Conservation (phyloP, 2,113 vertebrate species). For the Peromyscus polionotus region DNA sequence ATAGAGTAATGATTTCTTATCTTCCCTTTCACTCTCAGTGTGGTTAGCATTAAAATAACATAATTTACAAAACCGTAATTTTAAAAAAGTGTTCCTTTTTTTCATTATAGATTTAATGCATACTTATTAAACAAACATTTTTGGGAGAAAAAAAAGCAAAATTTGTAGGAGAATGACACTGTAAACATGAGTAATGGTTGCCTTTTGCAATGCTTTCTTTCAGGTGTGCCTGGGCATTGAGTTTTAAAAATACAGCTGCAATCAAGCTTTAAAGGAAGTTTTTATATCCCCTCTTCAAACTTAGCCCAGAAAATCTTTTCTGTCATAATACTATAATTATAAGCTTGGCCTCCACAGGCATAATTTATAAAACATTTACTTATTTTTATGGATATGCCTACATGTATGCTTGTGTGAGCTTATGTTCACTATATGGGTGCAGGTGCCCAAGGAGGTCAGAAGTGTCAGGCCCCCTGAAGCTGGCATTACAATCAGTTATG, state of each 20-base stretch:
- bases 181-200: constrained; percentile 23
- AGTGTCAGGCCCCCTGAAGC: neutral
- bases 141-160: neutral
- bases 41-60: constrained; percentile 59
- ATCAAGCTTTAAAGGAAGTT: neutral
- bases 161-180: neutral
- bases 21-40: constrained; percentile 40
- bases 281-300: neutral
- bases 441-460: neutral
- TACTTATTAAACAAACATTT: constrained; percentile 59
- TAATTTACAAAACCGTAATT: constrained; percentile 58
- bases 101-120: constrained; percentile 54
- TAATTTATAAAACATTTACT: neutral
- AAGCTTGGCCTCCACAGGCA: neutral
- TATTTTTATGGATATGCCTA: neutral
- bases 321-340: constrained; percentile 24
- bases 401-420: neutral
- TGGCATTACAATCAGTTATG: neutral
- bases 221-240: neutral
- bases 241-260: neutral
- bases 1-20: constrained; percentile 66
- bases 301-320: constrained; percentile 16
- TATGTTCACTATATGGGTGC: neutral
- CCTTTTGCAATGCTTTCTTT: constrained; percentile 7
- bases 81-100: constrained; percentile 44